These are phyloP conservation scores for Suncus etruscus DNA, from an alignment of 2,113 vertebrate genomes.

Conservation along the genomic window DNA sequence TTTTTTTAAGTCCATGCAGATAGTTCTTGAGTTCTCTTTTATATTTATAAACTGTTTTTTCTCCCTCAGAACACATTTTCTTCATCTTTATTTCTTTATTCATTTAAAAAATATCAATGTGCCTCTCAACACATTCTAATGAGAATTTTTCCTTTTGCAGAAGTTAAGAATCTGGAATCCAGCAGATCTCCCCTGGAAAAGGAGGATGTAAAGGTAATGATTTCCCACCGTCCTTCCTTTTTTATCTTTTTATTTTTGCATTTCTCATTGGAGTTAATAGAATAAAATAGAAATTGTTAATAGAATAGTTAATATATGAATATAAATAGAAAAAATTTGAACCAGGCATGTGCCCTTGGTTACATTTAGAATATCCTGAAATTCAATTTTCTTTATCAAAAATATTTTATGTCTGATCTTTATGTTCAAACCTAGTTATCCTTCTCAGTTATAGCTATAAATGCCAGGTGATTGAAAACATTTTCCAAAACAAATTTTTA, in stretches of 20 bases:
- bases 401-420: background rate
- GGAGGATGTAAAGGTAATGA: constrained; percentile 79
- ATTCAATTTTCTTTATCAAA: background rate
- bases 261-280: background rate
- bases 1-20: constrained; percentile 38
- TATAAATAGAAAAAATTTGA: background rate
- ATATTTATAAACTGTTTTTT: background rate
- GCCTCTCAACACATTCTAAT: constrained; percentile 65
- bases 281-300: too few species aligned
- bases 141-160: constrained; percentile 77
- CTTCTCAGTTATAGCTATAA: background rate
- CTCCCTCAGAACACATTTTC: background rate
- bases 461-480: background rate
- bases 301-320: background rate
- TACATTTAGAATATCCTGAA: constrained; percentile 6
- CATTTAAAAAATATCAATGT: background rate
- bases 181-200: constrained; percentile 22
- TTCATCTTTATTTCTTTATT: background rate
- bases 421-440: background rate
- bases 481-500: constrained; percentile 4
- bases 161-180: constrained; percentile 59
- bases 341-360: background rate
- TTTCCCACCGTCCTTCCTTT: background rate
- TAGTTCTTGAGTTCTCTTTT: background rate
- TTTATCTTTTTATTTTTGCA: background rate